Evolutionary conservation across 2,797 vertebrate genomes (phyloP).

Genomic region (Mormyrus hasselquistii): DNA sequence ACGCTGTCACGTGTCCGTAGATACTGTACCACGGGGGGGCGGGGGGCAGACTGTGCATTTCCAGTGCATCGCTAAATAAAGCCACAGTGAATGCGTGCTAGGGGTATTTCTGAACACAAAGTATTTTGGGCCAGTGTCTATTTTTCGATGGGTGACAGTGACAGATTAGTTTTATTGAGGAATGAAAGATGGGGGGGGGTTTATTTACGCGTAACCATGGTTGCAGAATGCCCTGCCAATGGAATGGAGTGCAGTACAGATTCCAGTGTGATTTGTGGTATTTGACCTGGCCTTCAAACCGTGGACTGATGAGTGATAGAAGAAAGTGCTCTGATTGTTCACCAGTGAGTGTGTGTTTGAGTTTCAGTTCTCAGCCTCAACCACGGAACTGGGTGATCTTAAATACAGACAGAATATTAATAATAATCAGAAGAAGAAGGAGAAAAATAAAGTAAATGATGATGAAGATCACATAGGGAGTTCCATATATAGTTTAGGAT

Average conservation of each 20-base stretch:
- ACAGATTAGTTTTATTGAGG: slow-evolving; percentile 51
- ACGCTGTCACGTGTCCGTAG: neutral
- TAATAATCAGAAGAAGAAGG: neutral
- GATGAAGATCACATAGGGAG: neutral
- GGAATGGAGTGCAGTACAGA: slow-evolving; percentile 40
- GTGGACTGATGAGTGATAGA: slow-evolving; percentile 36
- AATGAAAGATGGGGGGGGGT: slow-evolving; percentile 50
- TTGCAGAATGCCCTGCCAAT: slow-evolving; percentile 44
- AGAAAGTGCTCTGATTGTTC: slow-evolving; percentile 10
- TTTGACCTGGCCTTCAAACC: slow-evolving; percentile 29
- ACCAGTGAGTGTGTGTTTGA: neutral
- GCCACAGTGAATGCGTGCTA: slow-evolving; percentile 29
- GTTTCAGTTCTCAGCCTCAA: neutral
- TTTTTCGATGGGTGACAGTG: slow-evolving; percentile 56
- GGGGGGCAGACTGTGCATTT: neutral
- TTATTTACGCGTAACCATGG: slow-evolving; percentile 69
- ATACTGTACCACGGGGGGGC: neutral
- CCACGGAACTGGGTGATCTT: neutral
- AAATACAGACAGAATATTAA: neutral
- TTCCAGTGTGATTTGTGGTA: slow-evolving; percentile 9
- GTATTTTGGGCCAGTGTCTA: slow-evolving; percentile 46
- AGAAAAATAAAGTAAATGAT: neutral
- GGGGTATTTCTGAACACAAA: slow-evolving; percentile 36
- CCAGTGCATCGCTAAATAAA: slow-evolving; percentile 20
- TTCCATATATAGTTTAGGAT: neutral